These are phyloP conservation scores for Otus sunia DNA, from an alignment of 2,113 vertebrate genomes.

Conservation along the genomic window DNA sequence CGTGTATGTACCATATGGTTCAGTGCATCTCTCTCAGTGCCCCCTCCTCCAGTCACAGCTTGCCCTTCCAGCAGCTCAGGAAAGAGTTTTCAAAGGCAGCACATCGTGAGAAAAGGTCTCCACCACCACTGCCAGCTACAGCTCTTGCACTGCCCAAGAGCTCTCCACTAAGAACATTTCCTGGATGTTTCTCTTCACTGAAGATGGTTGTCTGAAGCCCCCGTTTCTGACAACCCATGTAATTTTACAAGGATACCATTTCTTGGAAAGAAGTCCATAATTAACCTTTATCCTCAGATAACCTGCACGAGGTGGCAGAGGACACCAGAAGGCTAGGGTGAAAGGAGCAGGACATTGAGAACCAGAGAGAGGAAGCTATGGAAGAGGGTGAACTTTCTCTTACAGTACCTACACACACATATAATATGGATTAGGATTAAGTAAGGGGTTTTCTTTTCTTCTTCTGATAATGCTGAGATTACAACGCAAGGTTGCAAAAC, in stretches of 20 bases:
- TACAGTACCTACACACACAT: too few relatives aligned
- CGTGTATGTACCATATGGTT: not conserved
- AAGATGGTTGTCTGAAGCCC: not conserved
- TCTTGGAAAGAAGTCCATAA: not conserved
- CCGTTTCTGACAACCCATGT: not conserved
- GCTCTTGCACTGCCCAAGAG: not conserved
- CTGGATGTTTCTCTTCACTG: not conserved
- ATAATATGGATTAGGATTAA: not conserved
- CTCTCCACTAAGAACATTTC: not conserved
- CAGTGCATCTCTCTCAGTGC: not conserved
- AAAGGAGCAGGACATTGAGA: not conserved
- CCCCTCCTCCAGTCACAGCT: not conserved
- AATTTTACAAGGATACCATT: not conserved
- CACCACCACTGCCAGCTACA: not conserved
- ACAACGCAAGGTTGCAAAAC: not conserved
- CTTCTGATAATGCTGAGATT: not conserved
- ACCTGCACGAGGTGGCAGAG: not conserved
- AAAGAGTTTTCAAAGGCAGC: not conserved
- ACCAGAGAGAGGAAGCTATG: not conserved
- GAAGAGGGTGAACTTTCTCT: not conserved
- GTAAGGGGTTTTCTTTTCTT: not conserved
- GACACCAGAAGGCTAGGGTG: not conserved
- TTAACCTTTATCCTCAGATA: not conserved
- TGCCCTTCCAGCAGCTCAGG: conserved; percentile 8
- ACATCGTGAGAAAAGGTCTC: not conserved